These are phyloP conservation scores for Drosophila incognita DNA, from an alignment of 2,888 invertebrate genomes.

Conservation along the genomic window DNA sequence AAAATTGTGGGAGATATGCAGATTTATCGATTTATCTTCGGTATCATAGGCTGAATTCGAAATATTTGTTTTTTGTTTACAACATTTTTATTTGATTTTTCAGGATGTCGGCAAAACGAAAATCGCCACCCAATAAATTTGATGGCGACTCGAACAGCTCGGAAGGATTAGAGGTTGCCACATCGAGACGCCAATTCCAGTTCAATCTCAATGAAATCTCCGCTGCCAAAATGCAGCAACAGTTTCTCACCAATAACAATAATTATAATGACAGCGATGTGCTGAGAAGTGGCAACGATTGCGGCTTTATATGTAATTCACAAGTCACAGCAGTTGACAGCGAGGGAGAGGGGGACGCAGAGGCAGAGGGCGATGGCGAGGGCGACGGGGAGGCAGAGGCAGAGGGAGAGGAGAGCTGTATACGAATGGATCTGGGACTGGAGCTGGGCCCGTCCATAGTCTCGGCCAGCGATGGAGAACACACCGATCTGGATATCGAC, in stretches of 20 bases:
- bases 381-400: neutral
- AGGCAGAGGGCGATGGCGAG: neutral
- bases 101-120: constrained; percentile 98
- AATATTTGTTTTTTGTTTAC: neutral
- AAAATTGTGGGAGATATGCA: no score
- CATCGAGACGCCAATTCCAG: constrained; percentile 1
- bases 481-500: constrained; percentile 35
- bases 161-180: constrained; percentile 20
- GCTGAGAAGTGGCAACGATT: constrained; percentile 7
- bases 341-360: neutral
- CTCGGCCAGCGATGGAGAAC: constrained; percentile 36
- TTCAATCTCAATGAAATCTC: constrained; percentile 11
- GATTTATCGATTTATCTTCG: no score
- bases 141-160: constrained; percentile 86
- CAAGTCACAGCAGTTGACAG: neutral
- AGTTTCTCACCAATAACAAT: constrained; percentile 23
- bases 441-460: constrained; percentile 7
- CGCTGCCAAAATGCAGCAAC: constrained; percentile 41
- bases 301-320: constrained; percentile 10
- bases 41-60: neutral
- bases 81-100: neutral
- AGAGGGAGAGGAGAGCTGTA: neutral
- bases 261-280: constrained; percentile 21
- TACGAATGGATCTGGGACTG: constrained; percentile 12
- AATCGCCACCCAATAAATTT: constrained; percentile 97